Percentiles rank a stretch among this genome's conserved stretches.
Evolutionary conservation across 2,888 invertebrate species (phyloP).

Genomic region (Chaetogeoica ovagalla): DNA sequence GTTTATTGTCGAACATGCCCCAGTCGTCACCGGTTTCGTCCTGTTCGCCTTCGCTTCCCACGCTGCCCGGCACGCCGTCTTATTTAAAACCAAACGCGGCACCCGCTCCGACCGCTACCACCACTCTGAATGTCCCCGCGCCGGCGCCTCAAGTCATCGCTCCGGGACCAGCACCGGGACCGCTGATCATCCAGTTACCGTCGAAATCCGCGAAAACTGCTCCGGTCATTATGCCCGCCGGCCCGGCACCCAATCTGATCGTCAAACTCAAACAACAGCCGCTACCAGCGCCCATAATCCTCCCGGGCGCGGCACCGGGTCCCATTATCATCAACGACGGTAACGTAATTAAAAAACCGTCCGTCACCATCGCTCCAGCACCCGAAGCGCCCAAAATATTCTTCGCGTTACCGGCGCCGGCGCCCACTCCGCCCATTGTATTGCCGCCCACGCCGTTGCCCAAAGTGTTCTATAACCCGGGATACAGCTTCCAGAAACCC

Average conservation of each 20-base stretch:
- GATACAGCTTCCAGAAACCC: not conserved
- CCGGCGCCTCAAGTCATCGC: conserved; percentile 1
- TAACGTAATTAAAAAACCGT: not conserved
- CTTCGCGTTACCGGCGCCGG: not conserved
- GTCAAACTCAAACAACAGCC: not conserved
- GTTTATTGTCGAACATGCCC: too few relatives aligned
- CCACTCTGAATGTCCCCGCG: not conserved
- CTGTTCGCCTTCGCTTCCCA: not conserved
- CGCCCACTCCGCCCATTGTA: not conserved
- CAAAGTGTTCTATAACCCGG: conserved; percentile 10
- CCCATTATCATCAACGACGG: conserved; percentile 25
- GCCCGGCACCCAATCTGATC: conserved; percentile 1
- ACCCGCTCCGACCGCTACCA: not conserved
- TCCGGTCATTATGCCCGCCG: conserved; percentile 13
- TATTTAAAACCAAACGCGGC: not conserved
- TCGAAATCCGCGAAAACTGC: not conserved
- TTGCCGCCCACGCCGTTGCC: conserved; percentile 15
- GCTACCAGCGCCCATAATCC: not conserved
- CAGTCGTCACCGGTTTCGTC: too few relatives aligned
- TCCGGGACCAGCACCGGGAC: conserved; percentile 4
- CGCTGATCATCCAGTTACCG: conserved; percentile 15
- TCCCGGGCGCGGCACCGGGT: not conserved
- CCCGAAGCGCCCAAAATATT: not conserved
- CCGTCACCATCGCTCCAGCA: not conserved
- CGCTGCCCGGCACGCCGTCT: not conserved